These are phyloP conservation scores for Trichonephila clavipes DNA, from an alignment of 1,140 invertebrate genomes.

Conservation along the genomic window DNA sequence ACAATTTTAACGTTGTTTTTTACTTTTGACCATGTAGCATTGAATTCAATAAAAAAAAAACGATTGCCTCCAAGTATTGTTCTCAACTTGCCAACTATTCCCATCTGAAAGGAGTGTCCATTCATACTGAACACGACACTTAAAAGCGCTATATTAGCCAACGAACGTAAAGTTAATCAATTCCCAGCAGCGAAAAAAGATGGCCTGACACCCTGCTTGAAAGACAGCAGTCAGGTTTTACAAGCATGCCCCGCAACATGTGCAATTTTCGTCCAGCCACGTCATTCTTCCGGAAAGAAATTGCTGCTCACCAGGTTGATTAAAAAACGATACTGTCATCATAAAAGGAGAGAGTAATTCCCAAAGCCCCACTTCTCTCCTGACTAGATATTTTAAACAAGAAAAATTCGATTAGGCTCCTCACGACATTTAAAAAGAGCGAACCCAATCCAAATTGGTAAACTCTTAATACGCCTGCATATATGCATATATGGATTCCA, in stretches of 20 bases:
- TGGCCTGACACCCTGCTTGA: neutral
- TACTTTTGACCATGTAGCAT: too few species aligned
- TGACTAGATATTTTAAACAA: conserved; percentile 35
- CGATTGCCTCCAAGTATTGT: too few species aligned
- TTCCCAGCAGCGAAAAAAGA: neutral
- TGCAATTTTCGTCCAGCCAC: conserved; percentile 1
- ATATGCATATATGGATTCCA: conserved; percentile 54
- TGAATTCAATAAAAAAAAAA: too few species aligned
- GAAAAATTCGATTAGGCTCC: conserved; percentile 68
- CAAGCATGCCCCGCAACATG: conserved; percentile 33
- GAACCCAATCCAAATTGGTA: conserved; percentile 63
- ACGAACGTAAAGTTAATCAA: neutral
- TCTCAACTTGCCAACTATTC: too few species aligned
- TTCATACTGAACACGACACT: too few species aligned
- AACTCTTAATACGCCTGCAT: conserved; percentile 20
- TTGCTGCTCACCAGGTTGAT: conserved; percentile 43
- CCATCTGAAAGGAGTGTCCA: too few species aligned
- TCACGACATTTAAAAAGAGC: conserved; percentile 51
- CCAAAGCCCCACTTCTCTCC: conserved; percentile 20
- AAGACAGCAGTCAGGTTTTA: neutral
- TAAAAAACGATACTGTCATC: conserved; percentile 75
- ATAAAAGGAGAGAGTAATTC: conserved; percentile 54
- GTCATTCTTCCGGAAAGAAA: conserved; percentile 44
- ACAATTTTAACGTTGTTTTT: too few species aligned
- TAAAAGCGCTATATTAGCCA: neutral